Evolutionary conservation across 2,797 vertebrate genomes (phyloP).

Genomic region (Loris lydekkerianus): DNA sequence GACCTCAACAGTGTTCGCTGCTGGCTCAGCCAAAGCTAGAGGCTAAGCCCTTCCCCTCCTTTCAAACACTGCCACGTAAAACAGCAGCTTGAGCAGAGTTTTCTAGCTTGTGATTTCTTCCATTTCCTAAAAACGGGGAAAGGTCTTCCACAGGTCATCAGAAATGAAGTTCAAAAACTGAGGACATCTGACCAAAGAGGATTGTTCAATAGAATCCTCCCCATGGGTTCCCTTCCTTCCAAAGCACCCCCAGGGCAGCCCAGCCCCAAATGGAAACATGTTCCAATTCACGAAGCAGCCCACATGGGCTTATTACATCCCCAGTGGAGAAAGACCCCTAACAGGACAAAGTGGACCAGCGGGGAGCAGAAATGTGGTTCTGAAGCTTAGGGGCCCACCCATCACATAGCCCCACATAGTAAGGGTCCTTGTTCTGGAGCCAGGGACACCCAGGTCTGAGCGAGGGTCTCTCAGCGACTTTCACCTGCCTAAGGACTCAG

Average conservation of each 20-base stretch:
- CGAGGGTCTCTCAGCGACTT: fast-evolving
- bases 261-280: not conserved
- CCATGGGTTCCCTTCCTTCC: not conserved
- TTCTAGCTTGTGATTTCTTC: not conserved
- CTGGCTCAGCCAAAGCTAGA: slow-evolving; percentile 6
- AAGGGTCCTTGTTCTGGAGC: no score
- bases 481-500: not conserved
- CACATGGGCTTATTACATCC: not conserved
- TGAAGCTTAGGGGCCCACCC: no score
- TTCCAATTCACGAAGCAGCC: not conserved
- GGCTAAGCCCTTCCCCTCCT: not conserved
- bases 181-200: slow-evolving; percentile 52
- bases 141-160: slow-evolving; percentile 54
- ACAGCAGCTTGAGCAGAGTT: not conserved
- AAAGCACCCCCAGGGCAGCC: not conserved
- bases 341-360: fast-evolving
- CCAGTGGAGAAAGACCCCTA: not conserved
- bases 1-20: fast-evolving
- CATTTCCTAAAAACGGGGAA: not conserved
- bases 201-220: not conserved
- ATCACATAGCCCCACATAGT: fast-evolving
- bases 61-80: not conserved
- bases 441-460: fast-evolving
- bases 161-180: not conserved
- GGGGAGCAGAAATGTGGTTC: not conserved